Evolutionary conservation across 2,888 invertebrate genomes (phyloP).

Genomic region (Dimorphilus gyrociliatus): DNA sequence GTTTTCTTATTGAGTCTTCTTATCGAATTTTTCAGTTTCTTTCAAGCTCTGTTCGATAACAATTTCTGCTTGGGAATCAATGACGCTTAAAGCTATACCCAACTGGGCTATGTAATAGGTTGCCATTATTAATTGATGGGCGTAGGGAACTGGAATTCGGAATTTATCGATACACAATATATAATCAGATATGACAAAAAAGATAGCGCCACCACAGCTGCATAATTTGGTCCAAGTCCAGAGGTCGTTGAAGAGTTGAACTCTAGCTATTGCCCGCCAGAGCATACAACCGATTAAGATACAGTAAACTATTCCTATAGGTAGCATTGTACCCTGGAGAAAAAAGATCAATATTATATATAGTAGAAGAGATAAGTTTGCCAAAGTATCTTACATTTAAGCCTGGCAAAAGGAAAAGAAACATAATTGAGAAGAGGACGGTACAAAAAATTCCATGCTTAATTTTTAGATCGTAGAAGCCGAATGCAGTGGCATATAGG

Average conservation of each 20-base stretch:
- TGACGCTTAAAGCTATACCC: conserved; percentile 55
- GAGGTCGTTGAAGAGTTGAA: conserved; percentile 44
- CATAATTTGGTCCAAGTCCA: conserved; percentile 53
- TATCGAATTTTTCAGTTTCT: no score
- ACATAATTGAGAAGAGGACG: background rate
- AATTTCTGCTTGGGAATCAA: conserved; percentile 20
- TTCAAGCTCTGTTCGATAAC: no score
- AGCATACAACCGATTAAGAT: conserved; percentile 57
- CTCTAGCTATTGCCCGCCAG: conserved; percentile 59
- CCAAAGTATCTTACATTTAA: no score
- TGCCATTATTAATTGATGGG: conserved; percentile 61
- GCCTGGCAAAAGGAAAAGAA: background rate
- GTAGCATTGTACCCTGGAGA: background rate
- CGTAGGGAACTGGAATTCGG: conserved; percentile 48
- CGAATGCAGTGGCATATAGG: conserved; percentile 58
- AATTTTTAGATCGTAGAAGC: conserved; percentile 41
- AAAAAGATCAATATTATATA: no score
- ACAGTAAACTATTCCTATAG: conserved; percentile 44
- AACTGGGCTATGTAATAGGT: conserved; percentile 77
- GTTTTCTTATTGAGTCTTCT: no score
- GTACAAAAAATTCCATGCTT: background rate
- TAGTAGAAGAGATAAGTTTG: no score
- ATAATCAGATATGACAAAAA: conserved; percentile 64
- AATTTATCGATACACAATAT: conserved; percentile 61
- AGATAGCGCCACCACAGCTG: conserved; percentile 51